Base-by-base conservation (phyloP, 2,888 invertebrate genomes). In the Trichogramma dendrolimi region DNA sequence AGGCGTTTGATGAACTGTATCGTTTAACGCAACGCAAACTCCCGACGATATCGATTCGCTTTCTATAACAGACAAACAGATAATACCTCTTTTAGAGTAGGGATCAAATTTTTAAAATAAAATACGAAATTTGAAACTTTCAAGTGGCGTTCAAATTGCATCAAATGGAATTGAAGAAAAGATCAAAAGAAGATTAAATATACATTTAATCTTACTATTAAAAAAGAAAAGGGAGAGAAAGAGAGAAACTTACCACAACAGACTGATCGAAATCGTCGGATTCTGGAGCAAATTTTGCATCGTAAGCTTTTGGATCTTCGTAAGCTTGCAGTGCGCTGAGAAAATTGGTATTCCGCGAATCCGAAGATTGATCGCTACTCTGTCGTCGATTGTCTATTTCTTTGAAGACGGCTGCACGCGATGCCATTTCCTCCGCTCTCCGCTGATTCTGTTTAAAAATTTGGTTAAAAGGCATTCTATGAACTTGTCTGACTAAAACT, bases 401-500 rank as follows among this genome's bases (percentile, higher is more conserved):
- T 72, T 87, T 88, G 0, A 88, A 78, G 2, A 82, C 83, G 0
- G 84, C 82, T 4, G 83, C 81, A 52, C 85, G 78, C 6, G 88
- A 89, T 62, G 87, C 87, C 63, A 87, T 83, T 75, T 90, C 90
- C 68, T 91, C 91, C 0, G 85, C 85, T 66, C 87, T 84, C 67
- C 89, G 84, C 76, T 90, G 90, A 75, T 90, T 85, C 71, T 89
- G 87, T 14, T 62, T 27, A 40, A 58, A 4, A 5, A 38, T 27
- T 27, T 27, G 27, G 1, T 27, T 2, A 27, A 27, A 27, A 27
- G 27, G 27, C 27, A 27, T 27, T 3, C 27, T 27, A 27, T 27
- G 2, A 27, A 27, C 27, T 27, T 27, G 27, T 27, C 27, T 27
- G 27, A 27, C 27, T 27, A 27, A 27, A 27, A 27, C 27, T 27